Conservation (phyloP, 2,113 vertebrate genomes). For the Oenanthe melanoleuca region DNA sequence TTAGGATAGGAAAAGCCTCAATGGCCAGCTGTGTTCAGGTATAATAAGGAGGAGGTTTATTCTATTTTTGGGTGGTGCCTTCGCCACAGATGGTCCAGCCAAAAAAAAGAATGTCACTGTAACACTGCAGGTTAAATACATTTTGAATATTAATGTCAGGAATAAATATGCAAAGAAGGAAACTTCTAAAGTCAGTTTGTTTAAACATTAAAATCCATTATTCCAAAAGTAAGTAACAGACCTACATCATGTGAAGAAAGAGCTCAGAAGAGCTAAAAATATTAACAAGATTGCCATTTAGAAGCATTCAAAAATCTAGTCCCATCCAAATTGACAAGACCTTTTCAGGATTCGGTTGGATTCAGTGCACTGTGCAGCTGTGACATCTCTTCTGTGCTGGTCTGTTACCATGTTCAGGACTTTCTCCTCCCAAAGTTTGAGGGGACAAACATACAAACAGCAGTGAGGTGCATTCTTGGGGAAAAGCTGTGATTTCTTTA, state of each 20-base stretch:
- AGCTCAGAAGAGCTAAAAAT: background rate
- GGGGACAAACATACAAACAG: accelerated
- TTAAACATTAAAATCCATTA: background rate
- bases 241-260: background rate
- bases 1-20: background rate
- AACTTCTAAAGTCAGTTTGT: background rate
- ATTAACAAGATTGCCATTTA: background rate
- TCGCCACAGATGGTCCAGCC: background rate
- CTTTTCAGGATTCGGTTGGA: background rate
- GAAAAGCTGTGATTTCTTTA: background rate
- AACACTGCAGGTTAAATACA: background rate
- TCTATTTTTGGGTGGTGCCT: background rate
- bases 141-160: background rate
- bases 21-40: background rate
- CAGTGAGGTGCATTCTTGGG: background rate
- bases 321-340: background rate
- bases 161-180: background rate
- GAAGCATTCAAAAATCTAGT: background rate
- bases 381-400: accelerated
- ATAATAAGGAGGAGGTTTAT: background rate
- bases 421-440: background rate
- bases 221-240: background rate
- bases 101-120: background rate
- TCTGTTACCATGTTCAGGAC: background rate
- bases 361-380: background rate